Evolutionary conservation across 1,140 invertebrate genomes (phyloP).

Genomic region (Camponotus vicinus): DNA sequence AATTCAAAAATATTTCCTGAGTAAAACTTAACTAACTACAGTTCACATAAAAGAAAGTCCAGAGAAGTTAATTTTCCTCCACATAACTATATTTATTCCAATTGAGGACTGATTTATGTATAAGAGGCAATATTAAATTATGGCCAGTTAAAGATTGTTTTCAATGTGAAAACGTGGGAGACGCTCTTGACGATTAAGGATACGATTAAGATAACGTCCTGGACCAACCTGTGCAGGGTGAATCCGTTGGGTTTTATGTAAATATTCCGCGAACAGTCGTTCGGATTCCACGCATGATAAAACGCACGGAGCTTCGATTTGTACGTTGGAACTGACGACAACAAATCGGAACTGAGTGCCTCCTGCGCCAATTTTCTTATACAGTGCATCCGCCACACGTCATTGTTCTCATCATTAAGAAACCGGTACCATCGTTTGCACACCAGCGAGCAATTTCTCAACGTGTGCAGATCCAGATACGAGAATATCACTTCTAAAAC

Average conservation of each 20-base stretch:
- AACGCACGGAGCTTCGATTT: slow-evolving; percentile 98
- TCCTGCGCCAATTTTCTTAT: slow-evolving; percentile 95
- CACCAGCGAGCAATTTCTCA: slow-evolving; percentile 95
- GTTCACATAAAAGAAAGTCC: neutral
- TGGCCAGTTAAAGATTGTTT: neutral
- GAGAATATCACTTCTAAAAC: slow-evolving; percentile 98
- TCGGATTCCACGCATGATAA: slow-evolving; percentile 98
- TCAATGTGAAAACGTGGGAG: neutral
- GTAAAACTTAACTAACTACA: neutral
- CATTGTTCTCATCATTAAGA: slow-evolving; percentile 97
- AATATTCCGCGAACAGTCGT: slow-evolving; percentile 98
- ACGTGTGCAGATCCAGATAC: slow-evolving; percentile 94
- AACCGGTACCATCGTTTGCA: slow-evolving; percentile 97
- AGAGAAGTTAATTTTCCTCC: neutral
- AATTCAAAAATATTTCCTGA: neutral
- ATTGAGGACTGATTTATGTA: neutral
- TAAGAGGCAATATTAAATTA: neutral
- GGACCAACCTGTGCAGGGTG: slow-evolving; percentile 93
- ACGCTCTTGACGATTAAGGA: too few species aligned
- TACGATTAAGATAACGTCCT: neutral
- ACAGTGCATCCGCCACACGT: slow-evolving; percentile 97
- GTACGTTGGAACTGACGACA: slow-evolving; percentile 95
- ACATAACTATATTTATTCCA: neutral
- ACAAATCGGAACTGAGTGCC: slow-evolving; percentile 96
- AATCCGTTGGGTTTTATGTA: slow-evolving; percentile 99